These are phyloP conservation scores for Podarcis muralis DNA, from an alignment of 2,113 vertebrate species.

Conservation along the genomic window DNA sequence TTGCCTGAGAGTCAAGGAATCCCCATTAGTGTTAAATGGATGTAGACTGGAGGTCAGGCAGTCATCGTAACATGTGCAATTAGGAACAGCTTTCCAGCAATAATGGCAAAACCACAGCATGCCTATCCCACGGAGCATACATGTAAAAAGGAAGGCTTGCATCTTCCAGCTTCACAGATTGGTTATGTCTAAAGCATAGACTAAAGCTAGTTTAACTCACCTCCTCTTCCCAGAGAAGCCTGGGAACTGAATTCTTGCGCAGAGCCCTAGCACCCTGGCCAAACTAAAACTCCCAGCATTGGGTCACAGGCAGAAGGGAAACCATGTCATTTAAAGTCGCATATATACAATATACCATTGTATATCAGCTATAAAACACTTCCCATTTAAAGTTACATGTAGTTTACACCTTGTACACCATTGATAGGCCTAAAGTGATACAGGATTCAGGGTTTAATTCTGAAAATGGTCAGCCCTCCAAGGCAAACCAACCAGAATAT, in stretches of 20 bases:
- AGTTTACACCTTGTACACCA: too few species aligned
- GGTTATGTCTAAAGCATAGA: not conserved
- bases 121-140: not conserved
- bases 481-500: not conserved
- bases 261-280: too few species aligned
- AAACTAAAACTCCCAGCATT: not conserved
- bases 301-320: not conserved
- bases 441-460: slow-evolving; percentile 15
- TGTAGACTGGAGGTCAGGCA: slow-evolving; percentile 13
- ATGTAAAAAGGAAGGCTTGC: not conserved
- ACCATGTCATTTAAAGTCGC: not conserved
- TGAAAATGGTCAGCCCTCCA: not conserved
- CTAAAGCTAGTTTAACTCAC: not conserved
- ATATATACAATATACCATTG: not conserved
- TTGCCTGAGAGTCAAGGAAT: slow-evolving; percentile 33
- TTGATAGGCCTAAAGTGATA: not conserved
- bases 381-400: too few species aligned
- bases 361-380: too few species aligned
- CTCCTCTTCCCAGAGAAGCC: not conserved
- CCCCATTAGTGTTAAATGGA: slow-evolving; percentile 14
- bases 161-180: not conserved
- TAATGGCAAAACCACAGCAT: not conserved
- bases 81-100: not conserved
- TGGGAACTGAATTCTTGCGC: not conserved
- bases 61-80: not conserved